Base-by-base conservation (phyloP, 1,140 invertebrate genomes). In the Drosophila parabipectinata region DNA sequence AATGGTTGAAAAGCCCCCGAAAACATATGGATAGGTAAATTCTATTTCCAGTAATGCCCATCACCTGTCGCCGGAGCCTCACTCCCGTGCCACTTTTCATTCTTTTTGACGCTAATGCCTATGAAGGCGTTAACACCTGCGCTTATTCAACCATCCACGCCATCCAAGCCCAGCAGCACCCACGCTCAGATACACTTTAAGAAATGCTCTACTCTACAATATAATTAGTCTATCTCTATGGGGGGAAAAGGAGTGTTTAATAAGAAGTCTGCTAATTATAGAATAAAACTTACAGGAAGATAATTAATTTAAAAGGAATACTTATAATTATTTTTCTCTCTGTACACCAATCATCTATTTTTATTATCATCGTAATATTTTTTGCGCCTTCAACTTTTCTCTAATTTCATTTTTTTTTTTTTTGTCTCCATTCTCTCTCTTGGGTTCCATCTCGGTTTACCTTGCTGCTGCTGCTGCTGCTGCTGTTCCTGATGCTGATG, bases 321-420 rank as follows among this genome's bases (percentile, higher is more conserved):
- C 15, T 15, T 15, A 15, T 37, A n/a, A 10, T 37, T 41, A 39
- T 41, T 47, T 47, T 4, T 24, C 1, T 1, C 15, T 2, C 9
- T 26, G 8, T 21, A 21, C 14, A 15, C 14, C 59, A 53, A 56
- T 47, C 52, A 69, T 61, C 41, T 44, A 67, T 76, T 59, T 51
- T 53, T n/a, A 54, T 60, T 28, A 53, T 21, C 59, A 56, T 72
- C 53, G 32, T 41, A 61, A 55, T 32, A 72, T 77, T 79, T 54
- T 54, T 54, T 44, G 26, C 59, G 50, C 26, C 67, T 77, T 62
- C 79, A 79, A 89, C 76, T 69, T 72, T 87, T 66, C 73, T 89
- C 83, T 89, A 87, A 90, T 89, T 89, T 84, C 59, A 89, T 89
- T 28, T 28, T 28, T 73, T 15, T 73, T 15, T 15, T 79, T 57